Evolutionary conservation across 2,888 invertebrate genomes (phyloP).

Genomic region (Pandemis cinnamomeana): DNA sequence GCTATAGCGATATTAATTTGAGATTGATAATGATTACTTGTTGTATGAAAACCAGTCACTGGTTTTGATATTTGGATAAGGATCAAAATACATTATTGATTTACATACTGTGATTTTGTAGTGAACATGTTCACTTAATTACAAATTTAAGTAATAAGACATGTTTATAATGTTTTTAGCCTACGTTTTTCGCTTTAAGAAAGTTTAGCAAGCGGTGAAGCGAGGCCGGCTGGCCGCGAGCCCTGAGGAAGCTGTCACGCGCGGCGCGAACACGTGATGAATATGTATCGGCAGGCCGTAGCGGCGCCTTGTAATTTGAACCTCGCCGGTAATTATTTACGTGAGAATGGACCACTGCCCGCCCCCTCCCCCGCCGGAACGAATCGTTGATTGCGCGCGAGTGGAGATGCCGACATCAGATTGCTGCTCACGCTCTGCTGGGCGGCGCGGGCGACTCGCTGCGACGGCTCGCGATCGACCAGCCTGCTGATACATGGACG

Average conservation of each 20-base stretch:
- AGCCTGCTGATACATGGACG: constrained; percentile 14
- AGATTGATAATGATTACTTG: constrained; percentile 41
- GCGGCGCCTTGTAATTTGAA: constrained; percentile 84
- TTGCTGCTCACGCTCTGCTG: constrained; percentile 70
- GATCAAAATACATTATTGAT: neutral
- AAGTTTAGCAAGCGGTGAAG: constrained; percentile 12
- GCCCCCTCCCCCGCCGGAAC: constrained; percentile 66
- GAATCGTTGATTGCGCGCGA: constrained; percentile 81
- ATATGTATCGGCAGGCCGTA: constrained; percentile 78
- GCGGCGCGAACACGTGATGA: constrained; percentile 81
- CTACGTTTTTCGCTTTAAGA: neutral
- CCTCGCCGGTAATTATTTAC: constrained; percentile 83
- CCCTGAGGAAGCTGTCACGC: constrained; percentile 82
- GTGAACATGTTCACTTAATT: neutral
- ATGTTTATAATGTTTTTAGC: neutral
- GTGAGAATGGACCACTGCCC: constrained; percentile 75
- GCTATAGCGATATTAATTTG: constrained; percentile 46
- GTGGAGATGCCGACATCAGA: constrained; percentile 76
- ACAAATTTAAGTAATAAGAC: neutral
- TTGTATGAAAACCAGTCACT: constrained; percentile 20
- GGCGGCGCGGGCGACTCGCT: constrained; percentile 41
- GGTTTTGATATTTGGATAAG: constrained; percentile 1
- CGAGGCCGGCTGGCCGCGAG: constrained; percentile 34
- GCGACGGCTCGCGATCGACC: constrained; percentile 24
- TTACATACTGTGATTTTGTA: too few species aligned